These are phyloP conservation scores for Oreocharis arfaki DNA, from an alignment of 2,113 vertebrate genomes.

Conservation along the genomic window DNA sequence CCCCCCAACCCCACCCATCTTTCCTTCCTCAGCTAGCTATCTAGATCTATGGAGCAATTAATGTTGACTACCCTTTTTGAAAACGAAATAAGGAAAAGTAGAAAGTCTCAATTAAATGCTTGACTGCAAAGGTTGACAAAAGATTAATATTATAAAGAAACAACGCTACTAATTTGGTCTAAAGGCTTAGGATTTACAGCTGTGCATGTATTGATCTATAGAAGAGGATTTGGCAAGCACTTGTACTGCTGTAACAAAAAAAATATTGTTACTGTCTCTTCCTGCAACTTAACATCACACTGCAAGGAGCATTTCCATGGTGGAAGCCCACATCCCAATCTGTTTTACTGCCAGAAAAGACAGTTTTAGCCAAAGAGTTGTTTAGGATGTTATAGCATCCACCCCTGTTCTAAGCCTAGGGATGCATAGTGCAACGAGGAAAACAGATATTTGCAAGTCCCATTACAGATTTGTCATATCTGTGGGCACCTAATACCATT, in stretches of 20 bases:
- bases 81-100: background rate
- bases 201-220: background rate
- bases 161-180: background rate
- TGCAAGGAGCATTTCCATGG: background rate
- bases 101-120: background rate
- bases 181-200: conserved; percentile 4
- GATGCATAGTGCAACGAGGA: background rate
- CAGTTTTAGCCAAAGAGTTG: background rate
- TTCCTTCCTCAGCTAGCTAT: background rate
- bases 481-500: background rate
- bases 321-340: background rate
- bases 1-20: too few relatives aligned
- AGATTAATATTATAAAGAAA: background rate
- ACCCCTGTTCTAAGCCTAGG: background rate
- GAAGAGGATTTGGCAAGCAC: conserved; percentile 8
- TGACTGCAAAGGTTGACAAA: background rate
- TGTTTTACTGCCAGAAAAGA: background rate
- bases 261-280: background rate
- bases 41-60: background rate
- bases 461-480: background rate
- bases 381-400: background rate
- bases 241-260: background rate
- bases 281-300: background rate
- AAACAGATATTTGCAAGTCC: background rate
- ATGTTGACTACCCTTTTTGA: background rate